Evolutionary conservation across 1,140 invertebrate species (phyloP).

Genomic region (Halyomorpha halys): DNA sequence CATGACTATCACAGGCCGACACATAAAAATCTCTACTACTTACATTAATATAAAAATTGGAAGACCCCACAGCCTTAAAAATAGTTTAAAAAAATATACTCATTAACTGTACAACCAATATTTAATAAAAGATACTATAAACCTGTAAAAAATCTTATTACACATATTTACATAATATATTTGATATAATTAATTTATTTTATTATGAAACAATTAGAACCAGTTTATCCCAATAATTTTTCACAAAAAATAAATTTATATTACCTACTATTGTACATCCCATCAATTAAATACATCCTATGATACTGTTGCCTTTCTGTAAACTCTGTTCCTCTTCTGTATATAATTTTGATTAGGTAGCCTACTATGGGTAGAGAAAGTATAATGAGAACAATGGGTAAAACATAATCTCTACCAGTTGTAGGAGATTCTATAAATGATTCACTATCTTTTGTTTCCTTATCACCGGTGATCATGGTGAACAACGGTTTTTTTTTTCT

Average conservation of each 20-base stretch:
- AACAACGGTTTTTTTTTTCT: conserved; percentile 15
- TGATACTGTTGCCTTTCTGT: conserved; percentile 66
- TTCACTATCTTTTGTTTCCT: conserved; percentile 20
- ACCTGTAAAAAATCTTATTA: no score
- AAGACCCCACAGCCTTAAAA: conserved; percentile 15
- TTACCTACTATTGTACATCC: conserved; percentile 62
- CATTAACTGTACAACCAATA: no score
- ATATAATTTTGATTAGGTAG: conserved; percentile 46
- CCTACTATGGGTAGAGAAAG: conserved; percentile 52
- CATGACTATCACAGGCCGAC: no score
- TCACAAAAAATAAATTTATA: not conserved
- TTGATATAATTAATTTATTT: no score
- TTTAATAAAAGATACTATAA: no score
- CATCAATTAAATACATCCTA: conserved; percentile 69
- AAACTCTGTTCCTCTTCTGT: conserved; percentile 55
- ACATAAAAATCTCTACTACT: not conserved
- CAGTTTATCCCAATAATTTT: no score
- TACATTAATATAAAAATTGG: not conserved
- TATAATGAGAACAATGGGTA: conserved; percentile 53
- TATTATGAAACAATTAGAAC: no score
- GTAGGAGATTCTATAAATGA: conserved; percentile 29
- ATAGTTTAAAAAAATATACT: no score
- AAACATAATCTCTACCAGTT: conserved; percentile 36
- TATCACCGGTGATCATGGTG: conserved; percentile 21
- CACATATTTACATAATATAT: no score